These are phyloP conservation scores for Heterotis niloticus DNA, from an alignment of 2,113 vertebrate species.

Conservation along the genomic window DNA sequence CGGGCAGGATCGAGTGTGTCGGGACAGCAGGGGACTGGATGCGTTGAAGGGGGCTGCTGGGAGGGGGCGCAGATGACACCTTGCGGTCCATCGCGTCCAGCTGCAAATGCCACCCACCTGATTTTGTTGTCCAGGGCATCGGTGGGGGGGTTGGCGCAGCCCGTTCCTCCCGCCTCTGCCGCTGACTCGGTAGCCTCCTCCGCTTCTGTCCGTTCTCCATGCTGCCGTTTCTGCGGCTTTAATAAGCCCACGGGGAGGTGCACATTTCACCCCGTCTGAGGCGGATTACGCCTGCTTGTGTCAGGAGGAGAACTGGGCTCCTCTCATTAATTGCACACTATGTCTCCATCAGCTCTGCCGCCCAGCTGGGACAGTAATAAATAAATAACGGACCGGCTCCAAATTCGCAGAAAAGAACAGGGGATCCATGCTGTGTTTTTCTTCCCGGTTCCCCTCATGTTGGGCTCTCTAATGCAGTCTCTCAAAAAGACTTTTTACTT, in stretches of 20 bases:
- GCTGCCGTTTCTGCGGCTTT: constrained; percentile 25
- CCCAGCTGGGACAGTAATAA: constrained; percentile 9
- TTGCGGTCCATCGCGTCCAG: neutral
- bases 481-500: neutral
- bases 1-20: neutral
- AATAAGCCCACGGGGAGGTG: constrained; percentile 31
- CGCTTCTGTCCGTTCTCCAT: neutral
- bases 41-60: neutral
- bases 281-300: neutral
- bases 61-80: neutral
- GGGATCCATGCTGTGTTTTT: constrained; percentile 5
- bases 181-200: neutral
- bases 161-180: neutral
- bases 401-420: constrained; percentile 20
- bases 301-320: constrained; percentile 28
- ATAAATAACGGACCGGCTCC: constrained; percentile 33
- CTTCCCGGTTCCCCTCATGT: neutral
- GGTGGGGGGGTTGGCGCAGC: neutral
- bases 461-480: neutral
- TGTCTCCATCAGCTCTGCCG: constrained; percentile 7
- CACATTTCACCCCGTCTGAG: neutral
- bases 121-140: neutral
- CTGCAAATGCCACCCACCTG: neutral
- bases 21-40: neutral
- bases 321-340: constrained; percentile 46